Evolutionary conservation across 1,140 invertebrate species (phyloP), one percentile per base, ranked within the genome.

Genomic region (Drosophila tristis): DNA sequence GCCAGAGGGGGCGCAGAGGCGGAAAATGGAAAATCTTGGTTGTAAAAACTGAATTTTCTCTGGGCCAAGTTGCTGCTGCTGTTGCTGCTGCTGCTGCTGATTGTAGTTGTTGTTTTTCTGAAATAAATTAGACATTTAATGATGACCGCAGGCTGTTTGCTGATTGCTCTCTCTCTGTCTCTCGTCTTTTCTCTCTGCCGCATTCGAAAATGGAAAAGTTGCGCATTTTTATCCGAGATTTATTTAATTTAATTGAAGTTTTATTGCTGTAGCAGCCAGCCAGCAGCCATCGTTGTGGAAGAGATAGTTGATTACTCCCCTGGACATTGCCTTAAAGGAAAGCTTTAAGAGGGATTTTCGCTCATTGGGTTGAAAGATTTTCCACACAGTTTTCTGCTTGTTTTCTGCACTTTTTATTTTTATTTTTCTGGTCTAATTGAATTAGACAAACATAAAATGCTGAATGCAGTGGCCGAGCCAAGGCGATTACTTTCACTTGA

Each of bases 81-180:
- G 48, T 44, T 20, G 20, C 23, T 45, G 39, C 43, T 50, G 35
- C 35, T 16, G 31, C 5, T 48, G 60, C 35, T 43, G 42, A 35
- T 31, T 66, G 54, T 43, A 57, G 63, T 74, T 86, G 80, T 72
- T 84, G 70, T 75, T 84, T 68, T 78, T 89, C 58, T 31, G 56
- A 89, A 89, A 89, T 89, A 89, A 89, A 89, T 89, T 89, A 89
- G 84, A 89, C 84, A 89, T 89, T 89, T 89, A 89, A 89, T 89
- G 84, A 89, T 89, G 84, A 89, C 84, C 84, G 84, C 84, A 89
- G 84, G 84, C 84, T 89, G 79, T 84, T 80, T 68, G 67, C 65
- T 89, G 79, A 82, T 87, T 86, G 82, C 82, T 86, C 74, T 61
- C 73, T 70, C 29, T 53, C 29, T 53, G 11, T 39, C 4, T 9